phyloP scores from a whole-genome alignment of 2,113 vertebrate species.

The Cathartes aura region DNA sequence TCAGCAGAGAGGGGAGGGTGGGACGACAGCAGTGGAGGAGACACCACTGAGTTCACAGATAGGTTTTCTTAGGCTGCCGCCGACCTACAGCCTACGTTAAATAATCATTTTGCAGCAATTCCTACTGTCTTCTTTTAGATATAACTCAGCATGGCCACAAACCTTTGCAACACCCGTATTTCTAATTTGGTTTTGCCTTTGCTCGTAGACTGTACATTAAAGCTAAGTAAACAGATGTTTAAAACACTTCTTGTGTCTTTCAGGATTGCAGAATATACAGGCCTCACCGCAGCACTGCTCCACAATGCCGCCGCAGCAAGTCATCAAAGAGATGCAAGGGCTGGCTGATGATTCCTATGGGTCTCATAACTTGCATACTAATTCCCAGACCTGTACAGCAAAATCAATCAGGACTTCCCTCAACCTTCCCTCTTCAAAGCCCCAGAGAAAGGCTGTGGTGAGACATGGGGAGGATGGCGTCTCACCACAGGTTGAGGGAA shows the following conservation, averaged over 20 bases:
- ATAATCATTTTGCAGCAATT: neutral
- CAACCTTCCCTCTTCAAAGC: neutral
- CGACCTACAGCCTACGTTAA: neutral
- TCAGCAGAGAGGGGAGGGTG: neutral
- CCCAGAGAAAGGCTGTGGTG: neutral
- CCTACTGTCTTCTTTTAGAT: neutral
- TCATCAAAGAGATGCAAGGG: neutral
- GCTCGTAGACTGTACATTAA: neutral
- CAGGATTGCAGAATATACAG: neutral
- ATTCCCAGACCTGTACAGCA: neutral
- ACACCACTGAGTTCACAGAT: neutral
- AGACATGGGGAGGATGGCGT: accelerated
- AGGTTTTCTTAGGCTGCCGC: neutral
- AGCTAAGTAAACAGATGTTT: neutral
- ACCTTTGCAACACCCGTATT: neutral
- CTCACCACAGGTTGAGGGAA: neutral
- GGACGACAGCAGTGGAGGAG: neutral
- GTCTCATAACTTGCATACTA: neutral
- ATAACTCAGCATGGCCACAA: neutral
- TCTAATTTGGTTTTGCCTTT: neutral
- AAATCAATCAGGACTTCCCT: neutral
- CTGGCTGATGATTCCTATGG: neutral
- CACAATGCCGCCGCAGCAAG: neutral
- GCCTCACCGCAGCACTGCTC: neutral
- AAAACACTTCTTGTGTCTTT: neutral